These are phyloP conservation scores for Exocentrus adspersus DNA, from an alignment of 2,888 invertebrate species.

Conservation along the genomic window DNA sequence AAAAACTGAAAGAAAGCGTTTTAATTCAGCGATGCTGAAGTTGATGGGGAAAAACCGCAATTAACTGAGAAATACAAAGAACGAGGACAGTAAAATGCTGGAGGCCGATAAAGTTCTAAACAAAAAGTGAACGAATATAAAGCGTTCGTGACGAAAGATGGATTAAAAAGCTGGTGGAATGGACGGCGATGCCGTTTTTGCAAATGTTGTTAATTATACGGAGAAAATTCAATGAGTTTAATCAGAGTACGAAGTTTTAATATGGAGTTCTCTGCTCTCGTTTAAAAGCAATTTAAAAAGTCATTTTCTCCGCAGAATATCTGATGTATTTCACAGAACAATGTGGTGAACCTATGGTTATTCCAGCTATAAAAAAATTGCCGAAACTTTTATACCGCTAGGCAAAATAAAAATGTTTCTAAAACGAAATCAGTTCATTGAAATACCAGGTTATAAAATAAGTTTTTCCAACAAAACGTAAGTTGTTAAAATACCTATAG, in stretches of 20 bases:
- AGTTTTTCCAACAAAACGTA: too few species aligned
- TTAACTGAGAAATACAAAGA: conserved; percentile 31
- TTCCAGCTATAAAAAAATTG: too few species aligned
- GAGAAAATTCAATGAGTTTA: conserved; percentile 26
- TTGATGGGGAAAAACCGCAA: conserved; percentile 29
- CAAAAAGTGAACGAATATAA: conserved; percentile 45
- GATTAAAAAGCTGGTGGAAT: conserved; percentile 53
- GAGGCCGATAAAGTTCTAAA: conserved; percentile 40
- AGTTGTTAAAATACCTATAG: too few species aligned
- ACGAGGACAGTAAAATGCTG: conserved; percentile 26
- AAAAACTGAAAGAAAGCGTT: conserved; percentile 22
- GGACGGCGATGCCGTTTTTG: conserved; percentile 52
- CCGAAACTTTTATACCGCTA: too few species aligned
- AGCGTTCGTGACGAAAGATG: conserved; percentile 50
- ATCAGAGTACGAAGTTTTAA: conserved; percentile 18
- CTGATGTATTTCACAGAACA: neutral
- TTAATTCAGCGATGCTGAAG: conserved; percentile 13
- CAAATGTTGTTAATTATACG: conserved; percentile 55
- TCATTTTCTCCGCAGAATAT: neutral
- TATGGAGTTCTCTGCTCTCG: conserved; percentile 8
- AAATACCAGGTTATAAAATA: too few species aligned
- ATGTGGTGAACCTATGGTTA: neutral
- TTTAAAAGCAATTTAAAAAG: conserved; percentile 1
- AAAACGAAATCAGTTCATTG: neutral
- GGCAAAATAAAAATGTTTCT: neutral